These are phyloP conservation scores for Apeltes quadracus DNA, from an alignment of 2,113 vertebrate species.

Conservation along the genomic window DNA sequence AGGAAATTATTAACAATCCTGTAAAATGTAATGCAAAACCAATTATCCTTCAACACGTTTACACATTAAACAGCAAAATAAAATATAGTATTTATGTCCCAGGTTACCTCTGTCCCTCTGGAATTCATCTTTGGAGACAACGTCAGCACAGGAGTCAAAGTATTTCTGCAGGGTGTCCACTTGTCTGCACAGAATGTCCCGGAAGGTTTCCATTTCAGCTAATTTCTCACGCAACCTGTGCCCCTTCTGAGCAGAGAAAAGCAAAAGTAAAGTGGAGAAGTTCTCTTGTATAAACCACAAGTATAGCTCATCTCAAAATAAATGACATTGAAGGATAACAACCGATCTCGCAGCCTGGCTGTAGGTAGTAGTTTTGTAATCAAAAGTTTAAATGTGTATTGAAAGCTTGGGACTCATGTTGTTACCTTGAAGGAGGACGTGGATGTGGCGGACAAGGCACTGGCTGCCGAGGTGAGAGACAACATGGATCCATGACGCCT, in stretches of 20 bases:
- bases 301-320: background rate
- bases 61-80: background rate
- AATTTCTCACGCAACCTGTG: conserved; percentile 95
- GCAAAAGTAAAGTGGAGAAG: background rate
- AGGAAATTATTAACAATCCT: background rate
- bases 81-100: background rate
- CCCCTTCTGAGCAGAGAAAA: conserved; percentile 84
- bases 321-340: background rate
- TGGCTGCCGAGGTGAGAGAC: conserved; percentile 95
- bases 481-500: conserved; percentile 97
- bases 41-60: background rate
- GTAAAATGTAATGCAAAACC: background rate
- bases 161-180: conserved; percentile 84
- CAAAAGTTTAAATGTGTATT: background rate
- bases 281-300: background rate
- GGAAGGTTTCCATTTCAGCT: conserved; percentile 99
- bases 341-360: background rate
- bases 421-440: conserved; percentile 97
- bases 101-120: conserved; percentile 91
- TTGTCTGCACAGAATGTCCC: conserved; percentile 90
- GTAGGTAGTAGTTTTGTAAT: too few species aligned
- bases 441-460: conserved; percentile 95
- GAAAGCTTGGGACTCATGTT: conserved; percentile 7
- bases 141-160: conserved; percentile 87
- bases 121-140: conserved; percentile 93